phyloP scores from a whole-genome alignment of 2,888 invertebrate genomes.

The Loripinus fragilis region DNA sequence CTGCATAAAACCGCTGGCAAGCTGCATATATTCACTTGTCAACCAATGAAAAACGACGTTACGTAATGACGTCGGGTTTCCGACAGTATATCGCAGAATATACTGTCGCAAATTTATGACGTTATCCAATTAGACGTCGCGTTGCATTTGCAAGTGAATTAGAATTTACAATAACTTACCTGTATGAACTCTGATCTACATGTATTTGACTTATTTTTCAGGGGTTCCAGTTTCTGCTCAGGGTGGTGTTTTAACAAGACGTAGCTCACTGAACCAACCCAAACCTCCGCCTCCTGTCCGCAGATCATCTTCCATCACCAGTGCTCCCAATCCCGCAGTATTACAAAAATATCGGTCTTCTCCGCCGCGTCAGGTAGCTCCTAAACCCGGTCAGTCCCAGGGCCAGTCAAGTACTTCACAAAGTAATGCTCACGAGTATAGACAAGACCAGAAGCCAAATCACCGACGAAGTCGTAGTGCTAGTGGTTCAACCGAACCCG shows the following conservation, averaged over 20 bases:
- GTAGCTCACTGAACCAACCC: constrained; percentile 67
- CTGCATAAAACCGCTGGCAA: too few relatives aligned
- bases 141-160: too few relatives aligned
- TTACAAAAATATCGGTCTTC: constrained; percentile 68
- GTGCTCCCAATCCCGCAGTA: constrained; percentile 65
- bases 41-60: too few relatives aligned
- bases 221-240: constrained; percentile 74
- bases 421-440: constrained; percentile 41
- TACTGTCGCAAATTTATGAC: too few relatives aligned
- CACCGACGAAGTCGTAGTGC: constrained; percentile 64
- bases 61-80: too few relatives aligned
- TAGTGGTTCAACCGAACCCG: constrained; percentile 56
- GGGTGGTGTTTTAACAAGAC: constrained; percentile 64
- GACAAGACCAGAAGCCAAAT: constrained; percentile 24
- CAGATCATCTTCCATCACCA: constrained; percentile 77
- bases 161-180: too few relatives aligned
- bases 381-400: constrained; percentile 18
- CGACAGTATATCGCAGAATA: too few relatives aligned
- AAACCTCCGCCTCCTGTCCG: constrained; percentile 81
- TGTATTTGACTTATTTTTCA: too few relatives aligned
- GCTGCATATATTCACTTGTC: too few relatives aligned
- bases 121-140: too few relatives aligned
- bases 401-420: constrained; percentile 34
- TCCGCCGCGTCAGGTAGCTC: constrained; percentile 58
- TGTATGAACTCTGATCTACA: too few relatives aligned